These are phyloP conservation scores for Lacanobia wlatinum DNA, from an alignment of 2,888 invertebrate species.

Conservation along the genomic window DNA sequence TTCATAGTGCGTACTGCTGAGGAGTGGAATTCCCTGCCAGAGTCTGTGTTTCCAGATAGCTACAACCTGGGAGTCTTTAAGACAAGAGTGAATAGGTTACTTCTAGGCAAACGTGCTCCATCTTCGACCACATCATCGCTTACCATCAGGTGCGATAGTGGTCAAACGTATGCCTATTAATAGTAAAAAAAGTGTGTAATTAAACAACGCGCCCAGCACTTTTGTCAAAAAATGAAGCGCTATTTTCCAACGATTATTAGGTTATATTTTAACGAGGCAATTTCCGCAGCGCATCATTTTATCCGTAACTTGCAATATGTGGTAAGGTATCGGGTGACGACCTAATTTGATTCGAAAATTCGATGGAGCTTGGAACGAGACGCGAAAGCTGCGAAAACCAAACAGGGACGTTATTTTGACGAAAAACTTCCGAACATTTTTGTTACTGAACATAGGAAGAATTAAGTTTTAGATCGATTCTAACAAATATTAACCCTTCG, in stretches of 20 bases:
- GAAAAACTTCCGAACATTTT: not conserved
- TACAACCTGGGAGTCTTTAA: too few species aligned
- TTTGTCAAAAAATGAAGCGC: not conserved
- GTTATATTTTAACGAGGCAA: slow-evolving; percentile 5
- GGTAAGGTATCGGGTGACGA: not conserved
- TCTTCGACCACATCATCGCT: too few species aligned
- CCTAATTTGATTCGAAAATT: slow-evolving; percentile 11
- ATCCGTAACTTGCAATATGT: not conserved
- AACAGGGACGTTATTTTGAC: not conserved
- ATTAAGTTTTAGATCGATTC: not conserved
- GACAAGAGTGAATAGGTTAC: too few species aligned
- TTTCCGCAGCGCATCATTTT: not conserved
- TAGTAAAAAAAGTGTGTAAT: too few species aligned
- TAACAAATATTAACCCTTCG: not conserved
- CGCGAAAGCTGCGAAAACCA: not conserved
- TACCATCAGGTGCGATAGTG: too few species aligned
- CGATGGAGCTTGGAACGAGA: not conserved
- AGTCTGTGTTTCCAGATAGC: too few species aligned
- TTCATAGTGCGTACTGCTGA: too few species aligned
- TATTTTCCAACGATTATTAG: not conserved
- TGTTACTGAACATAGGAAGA: not conserved
- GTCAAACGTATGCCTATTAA: too few species aligned
- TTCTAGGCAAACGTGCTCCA: too few species aligned
- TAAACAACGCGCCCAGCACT: not conserved
- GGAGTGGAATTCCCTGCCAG: too few species aligned